Evolutionary conservation across 2,888 invertebrate species (phyloP), one percentile per base, ranked within the genome.

Genomic region (Unio pictorum): DNA sequence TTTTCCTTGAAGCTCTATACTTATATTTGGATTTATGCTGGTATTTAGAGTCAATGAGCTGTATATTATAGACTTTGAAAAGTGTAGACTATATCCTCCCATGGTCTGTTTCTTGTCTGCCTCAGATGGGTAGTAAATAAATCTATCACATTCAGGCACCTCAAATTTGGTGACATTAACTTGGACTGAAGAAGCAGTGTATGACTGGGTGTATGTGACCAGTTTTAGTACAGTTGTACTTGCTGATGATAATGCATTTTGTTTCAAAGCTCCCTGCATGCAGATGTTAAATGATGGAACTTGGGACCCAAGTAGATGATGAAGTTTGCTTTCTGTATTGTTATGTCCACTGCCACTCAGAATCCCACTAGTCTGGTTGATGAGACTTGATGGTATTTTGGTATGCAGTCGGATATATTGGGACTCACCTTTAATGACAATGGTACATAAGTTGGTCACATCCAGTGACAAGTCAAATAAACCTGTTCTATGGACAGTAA

Each of bases 1-100:
- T 74, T 80, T 77, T 1, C 80, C 74, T 58, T 80, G 67, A 57
- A 84, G 71, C 61, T 84, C 82, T 61, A 83, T 70, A 7, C 82
- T 79, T 2, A 82, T 64, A 55, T 74, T 68, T 17, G 71, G 28
- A 18, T 68, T 65, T 17, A 56, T 61, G 26, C 65, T 66, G 28
- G 72, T 68, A 57, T 78, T 73, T 45, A 79, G 63, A 8, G 67
- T 62, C 54, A 79, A 64, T 5, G 75, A 69, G n/a, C 70, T 67
- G 57, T 71, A 75, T 0, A 76, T 69, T 57, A 74, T 78, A 20
- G 81, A 76, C 56, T 68, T 69, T 57, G 68, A 72, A 69, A 82
- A 79, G 7, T 70, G 71, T 15, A 84, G 71, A 20, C 78, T 80
- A 63, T 76, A 82, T 57, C 84, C 84, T 30, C 81, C 81, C 58